Evolutionary conservation across 2,888 invertebrate species (phyloP), one percentile per base, ranked within the genome.

Genomic region (Colletes collaris): DNA sequence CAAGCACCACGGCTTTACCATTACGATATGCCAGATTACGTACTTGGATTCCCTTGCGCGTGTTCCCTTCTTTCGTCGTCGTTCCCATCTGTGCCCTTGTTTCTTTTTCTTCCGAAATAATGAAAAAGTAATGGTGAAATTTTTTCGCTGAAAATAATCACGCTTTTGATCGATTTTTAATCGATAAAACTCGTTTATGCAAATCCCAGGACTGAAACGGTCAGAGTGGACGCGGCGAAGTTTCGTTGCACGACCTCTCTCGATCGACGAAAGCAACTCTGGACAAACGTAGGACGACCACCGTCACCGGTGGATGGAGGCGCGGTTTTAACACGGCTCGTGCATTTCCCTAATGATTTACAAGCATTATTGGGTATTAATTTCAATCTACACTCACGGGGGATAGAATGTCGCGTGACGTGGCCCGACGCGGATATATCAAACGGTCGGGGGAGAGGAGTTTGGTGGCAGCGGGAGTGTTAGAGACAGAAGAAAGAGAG

Each of bases 331-430:
- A 90, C 90, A 87, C 88, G 89, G 88, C 89, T 87, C 88, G 87
- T 87, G 88, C 90, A 90, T 90, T 91, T 90, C 88, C 86, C 88
- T 87, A 90, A 90, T 92, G 92, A 92, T 93, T 92, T 92, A 92
- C 90, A 92, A 90, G 90, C 91, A 91, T 92, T 92, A 93, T 92
- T 91, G 92, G 91, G 91, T 92, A 92, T 92, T 92, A 92, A 93
- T 92, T 93, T 92, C 92, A 92, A 92, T 92, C 91, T 91, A 90
- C 90, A 87, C 89, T 86, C 84, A 82, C 87, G 78, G 88, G 88
- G 84, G 85, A 88, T 88, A 87, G 88, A 88, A 88, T 87, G 86
- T 83, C 84, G 84, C 70, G 85, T 86, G 89, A 88, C 85, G 86
- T 79, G 86, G 80, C 83, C 58, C 87, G 88, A 90, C 85, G 85